Evolutionary conservation across 2,113 vertebrate genomes (phyloP).

Genomic region (Nestor notabilis): DNA sequence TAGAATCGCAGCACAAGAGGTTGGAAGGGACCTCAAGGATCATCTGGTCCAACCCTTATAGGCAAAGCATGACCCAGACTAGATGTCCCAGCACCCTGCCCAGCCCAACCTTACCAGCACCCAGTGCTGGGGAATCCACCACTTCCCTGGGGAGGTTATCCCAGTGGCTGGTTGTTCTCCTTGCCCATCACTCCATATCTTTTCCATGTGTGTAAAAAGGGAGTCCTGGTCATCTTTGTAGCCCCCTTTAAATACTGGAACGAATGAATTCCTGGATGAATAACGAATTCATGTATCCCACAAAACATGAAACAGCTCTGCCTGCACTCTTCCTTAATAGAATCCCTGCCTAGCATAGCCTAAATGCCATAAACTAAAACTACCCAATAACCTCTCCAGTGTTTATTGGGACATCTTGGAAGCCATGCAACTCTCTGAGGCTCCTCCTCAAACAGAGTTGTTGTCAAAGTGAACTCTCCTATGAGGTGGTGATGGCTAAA

Average conservation of each 20-base stretch:
- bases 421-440: neutral
- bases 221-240: neutral
- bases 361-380: neutral
- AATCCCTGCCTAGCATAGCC: neutral
- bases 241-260: neutral
- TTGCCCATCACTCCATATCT: neutral
- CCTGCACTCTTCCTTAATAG: neutral
- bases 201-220: neutral
- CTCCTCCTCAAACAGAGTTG: neutral
- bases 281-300: neutral
- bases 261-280: neutral
- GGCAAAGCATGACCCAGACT: neutral
- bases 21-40: neutral
- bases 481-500: neutral
- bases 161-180: neutral
- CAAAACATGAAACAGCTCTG: neutral
- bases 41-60: neutral
- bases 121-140: neutral
- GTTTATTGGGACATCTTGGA: neutral
- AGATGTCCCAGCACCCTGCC: neutral
- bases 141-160: neutral
- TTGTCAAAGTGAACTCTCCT: neutral
- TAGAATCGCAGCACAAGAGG: neutral
- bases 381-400: neutral
- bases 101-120: neutral